Conservation (phyloP, 2,888 invertebrate species). For the Chirona hameri region DNA sequence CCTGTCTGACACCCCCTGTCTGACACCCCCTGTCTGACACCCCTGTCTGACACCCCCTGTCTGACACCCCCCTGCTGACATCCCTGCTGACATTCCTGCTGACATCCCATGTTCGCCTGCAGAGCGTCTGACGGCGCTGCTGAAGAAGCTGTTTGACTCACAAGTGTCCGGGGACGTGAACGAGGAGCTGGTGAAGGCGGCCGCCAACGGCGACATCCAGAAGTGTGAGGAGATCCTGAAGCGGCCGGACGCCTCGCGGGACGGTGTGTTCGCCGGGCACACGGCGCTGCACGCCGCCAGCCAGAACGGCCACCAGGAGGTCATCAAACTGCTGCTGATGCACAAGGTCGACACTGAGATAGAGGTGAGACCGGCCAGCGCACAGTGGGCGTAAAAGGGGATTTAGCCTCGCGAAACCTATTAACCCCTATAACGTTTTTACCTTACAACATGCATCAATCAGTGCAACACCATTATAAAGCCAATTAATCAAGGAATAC, state of each 20-base stretch:
- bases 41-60: no score
- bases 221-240: constrained; percentile 50
- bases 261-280: constrained; percentile 78
- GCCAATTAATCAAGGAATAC: no score
- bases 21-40: no score
- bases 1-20: no score
- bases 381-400: no score
- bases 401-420: no score
- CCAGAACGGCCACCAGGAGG: constrained; percentile 94
- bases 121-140: constrained; percentile 84
- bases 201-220: constrained; percentile 89
- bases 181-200: constrained; percentile 93
- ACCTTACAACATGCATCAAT: no score
- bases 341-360: constrained; percentile 87
- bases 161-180: constrained; percentile 93
- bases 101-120: constrained; percentile 38
- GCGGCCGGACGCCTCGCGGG: constrained; percentile 71
- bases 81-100: no score
- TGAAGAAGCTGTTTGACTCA: constrained; percentile 93
- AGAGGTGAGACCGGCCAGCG: constrained; percentile 56
- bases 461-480: no score
- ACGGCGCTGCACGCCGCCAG: constrained; percentile 86
- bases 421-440: no score
- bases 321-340: constrained; percentile 79
- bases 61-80: no score